Percentiles rank a stretch among this genome's conserved stretches.
Conservation (phyloP, 2,888 invertebrate species). For the Leptinotarsa haldemani region DNA sequence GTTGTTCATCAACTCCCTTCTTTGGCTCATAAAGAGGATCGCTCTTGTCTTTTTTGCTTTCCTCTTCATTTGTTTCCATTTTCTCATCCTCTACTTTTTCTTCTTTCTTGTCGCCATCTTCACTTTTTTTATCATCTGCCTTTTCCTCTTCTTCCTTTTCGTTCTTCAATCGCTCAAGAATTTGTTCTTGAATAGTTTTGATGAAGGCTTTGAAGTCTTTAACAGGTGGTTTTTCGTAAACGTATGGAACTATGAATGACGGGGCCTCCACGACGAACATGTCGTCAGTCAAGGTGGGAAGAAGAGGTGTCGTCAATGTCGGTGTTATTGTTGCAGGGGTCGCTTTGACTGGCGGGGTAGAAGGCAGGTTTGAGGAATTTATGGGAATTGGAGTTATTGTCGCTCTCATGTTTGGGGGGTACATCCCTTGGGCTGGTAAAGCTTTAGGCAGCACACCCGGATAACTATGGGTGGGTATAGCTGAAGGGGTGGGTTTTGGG, state of each 20-base stretch:
- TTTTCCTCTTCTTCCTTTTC: conserved; percentile 58
- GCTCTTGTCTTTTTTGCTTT: conserved; percentile 46
- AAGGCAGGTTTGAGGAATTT: conserved; percentile 55
- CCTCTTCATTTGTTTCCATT: conserved; percentile 45
- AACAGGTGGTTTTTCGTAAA: conserved; percentile 89
- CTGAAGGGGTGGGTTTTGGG: conserved; percentile 36
- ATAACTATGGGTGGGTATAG: conserved; percentile 57
- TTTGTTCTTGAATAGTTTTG: conserved; percentile 67
- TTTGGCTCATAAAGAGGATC: conserved; percentile 39
- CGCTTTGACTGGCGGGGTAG: conserved; percentile 56
- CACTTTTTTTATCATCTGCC: conserved; percentile 66
- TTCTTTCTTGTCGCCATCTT: conserved; percentile 63
- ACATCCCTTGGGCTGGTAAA: conserved; percentile 74
- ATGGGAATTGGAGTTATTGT: conserved; percentile 70
- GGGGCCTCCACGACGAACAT: conserved; percentile 94
- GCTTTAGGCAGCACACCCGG: conserved; percentile 67
- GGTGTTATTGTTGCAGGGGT: conserved; percentile 58
- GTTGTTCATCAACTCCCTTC: conserved; percentile 63
- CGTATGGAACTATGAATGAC: conserved; percentile 92
- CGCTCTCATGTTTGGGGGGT: conserved; percentile 72
- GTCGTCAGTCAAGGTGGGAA: conserved; percentile 89
- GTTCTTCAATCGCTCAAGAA: conserved; percentile 59
- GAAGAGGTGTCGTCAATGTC: conserved; percentile 69
- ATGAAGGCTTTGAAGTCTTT: conserved; percentile 82
- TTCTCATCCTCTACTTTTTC: conserved; percentile 58